Base-by-base conservation (phyloP, 2,888 invertebrate genomes). In the Eristalis arbustorum region DNA sequence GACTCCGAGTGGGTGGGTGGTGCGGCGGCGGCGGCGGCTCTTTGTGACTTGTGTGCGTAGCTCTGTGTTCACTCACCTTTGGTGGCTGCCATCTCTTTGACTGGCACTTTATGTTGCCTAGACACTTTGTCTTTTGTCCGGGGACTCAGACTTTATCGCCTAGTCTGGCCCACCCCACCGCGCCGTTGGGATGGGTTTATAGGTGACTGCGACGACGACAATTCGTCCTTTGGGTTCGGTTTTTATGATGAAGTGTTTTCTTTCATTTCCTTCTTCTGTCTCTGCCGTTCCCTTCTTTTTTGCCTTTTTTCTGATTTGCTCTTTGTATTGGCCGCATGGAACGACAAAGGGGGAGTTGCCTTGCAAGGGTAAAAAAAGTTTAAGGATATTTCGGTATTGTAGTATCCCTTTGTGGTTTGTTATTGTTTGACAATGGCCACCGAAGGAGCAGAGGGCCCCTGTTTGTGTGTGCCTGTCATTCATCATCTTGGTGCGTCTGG, bases 401-500 rank as follows among this genome's bases (percentile, higher is more conserved):
- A 75, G 67, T 68, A 66, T 71, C 69, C 71, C 68, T 79, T 87
- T 87, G 87, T 64, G 87, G 82, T 72, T 79, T 79, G 72, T 71
- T 83, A 75, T 87, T 83, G 78, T 79, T 75, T 83, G 83, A 82
- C 67, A 79, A 78, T 74, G 72, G 67, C 66, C 49, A 34, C 4
- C 56, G 37, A 74, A 68, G 63, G 67, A 69, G 61, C 61, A 40
- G 62, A 28, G 34, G 34, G 37, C 37, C 49, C 75, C 74, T 75
- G 64, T 72, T 83, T 78, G 83, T 76, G 23, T 66, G 49, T 67
- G 82, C 67, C 79, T 79, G 79, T 83, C 83, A 87, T 87, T 79
- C 82, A 87, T 83, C 83, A 83, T 75, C 63, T 79, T 78, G 72
- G 72, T 83, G 74, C 78, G 87, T 87, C 87, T 87, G 78, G 78